Evolutionary conservation across 2,797 vertebrate genomes (phyloP).

Genomic region (Pterois miles): DNA sequence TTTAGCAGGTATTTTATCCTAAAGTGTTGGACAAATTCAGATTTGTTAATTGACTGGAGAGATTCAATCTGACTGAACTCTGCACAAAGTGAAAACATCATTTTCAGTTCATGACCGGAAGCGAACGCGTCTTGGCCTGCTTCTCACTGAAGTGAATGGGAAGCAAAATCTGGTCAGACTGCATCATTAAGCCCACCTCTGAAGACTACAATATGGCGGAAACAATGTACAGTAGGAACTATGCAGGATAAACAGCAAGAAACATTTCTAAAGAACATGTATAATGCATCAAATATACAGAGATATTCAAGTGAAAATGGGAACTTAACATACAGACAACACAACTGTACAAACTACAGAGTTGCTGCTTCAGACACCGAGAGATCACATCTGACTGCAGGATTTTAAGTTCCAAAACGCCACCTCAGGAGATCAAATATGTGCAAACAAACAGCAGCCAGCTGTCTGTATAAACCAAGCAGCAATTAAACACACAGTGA

Average conservation of each 20-base stretch:
- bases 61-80: not conserved
- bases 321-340: not conserved
- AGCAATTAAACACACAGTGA: conserved; percentile 63
- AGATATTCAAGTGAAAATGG: not conserved
- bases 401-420: not conserved
- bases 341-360: not conserved
- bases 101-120: not conserved
- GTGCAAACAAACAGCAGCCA: conserved; percentile 25
- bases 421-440: conserved; percentile 41
- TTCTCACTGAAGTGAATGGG: not conserved
- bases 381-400: not conserved
- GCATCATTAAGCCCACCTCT: not conserved
- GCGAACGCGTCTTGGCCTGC: not conserved
- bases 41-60: not conserved
- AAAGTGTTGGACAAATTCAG: not conserved
- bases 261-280: not conserved
- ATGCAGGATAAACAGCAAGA: not conserved
- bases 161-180: not conserved
- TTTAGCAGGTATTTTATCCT: not conserved
- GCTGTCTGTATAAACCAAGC: conserved; percentile 38
- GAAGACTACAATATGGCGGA: not conserved
- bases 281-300: not conserved
- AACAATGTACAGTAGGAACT: not conserved
- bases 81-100: not conserved
- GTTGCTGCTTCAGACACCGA: not conserved